These are phyloP conservation scores for Metellina segmentata DNA, from an alignment of 2,888 invertebrate genomes.

Conservation along the genomic window DNA sequence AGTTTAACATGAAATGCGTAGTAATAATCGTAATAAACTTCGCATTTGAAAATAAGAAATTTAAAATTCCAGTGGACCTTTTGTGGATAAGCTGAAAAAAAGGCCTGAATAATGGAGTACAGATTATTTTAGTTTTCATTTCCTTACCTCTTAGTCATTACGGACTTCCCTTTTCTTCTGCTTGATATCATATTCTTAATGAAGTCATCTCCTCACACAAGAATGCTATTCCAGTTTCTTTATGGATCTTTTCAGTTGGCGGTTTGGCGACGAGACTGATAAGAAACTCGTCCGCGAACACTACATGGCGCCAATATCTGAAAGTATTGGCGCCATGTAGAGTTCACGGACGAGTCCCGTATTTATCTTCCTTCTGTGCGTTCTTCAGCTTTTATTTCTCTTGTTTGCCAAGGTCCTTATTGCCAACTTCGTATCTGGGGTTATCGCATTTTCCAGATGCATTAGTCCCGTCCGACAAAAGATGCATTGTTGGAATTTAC, in stretches of 20 bases:
- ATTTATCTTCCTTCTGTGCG: conserved; percentile 22
- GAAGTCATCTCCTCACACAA: not conserved
- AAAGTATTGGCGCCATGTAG: conserved; percentile 75
- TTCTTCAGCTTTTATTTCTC: not conserved
- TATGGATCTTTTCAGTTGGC: conserved; percentile 11
- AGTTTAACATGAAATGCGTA: too few relatives aligned
- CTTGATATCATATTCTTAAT: not conserved
- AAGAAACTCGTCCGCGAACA: conserved; percentile 76
- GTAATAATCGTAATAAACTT: too few relatives aligned
- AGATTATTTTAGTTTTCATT: not conserved
- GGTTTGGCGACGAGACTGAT: conserved; percentile 58
- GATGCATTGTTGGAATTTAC: too few relatives aligned
- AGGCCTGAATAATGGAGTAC: too few relatives aligned
- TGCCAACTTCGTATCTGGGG: not conserved
- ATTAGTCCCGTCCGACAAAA: too few relatives aligned
- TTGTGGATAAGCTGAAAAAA: too few relatives aligned
- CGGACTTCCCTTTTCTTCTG: conserved; percentile 17
- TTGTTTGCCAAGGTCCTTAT: not conserved
- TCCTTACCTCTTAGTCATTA: conserved; percentile 21
- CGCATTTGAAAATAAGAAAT: too few relatives aligned
- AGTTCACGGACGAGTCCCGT: conserved; percentile 72
- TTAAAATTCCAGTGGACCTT: too few relatives aligned
- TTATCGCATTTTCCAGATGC: too few relatives aligned
- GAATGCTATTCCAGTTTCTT: not conserved
- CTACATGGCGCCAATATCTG: conserved; percentile 76